Conservation (phyloP, 2,888 invertebrate species). For the Abrostola triplasia region DNA sequence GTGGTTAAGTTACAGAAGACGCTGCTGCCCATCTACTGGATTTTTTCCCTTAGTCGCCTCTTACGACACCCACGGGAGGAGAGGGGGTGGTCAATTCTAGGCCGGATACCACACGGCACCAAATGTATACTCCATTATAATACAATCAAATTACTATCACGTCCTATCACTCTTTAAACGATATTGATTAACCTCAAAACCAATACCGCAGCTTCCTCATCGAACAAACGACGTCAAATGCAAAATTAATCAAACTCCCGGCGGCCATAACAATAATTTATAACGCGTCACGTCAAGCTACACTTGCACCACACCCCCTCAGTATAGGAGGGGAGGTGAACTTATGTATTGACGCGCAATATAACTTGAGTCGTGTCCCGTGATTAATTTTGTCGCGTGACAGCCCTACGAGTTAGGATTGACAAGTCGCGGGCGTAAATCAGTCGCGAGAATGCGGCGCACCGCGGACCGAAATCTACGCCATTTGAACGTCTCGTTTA, state of each 20-base stretch:
- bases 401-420: slow-evolving; percentile 45
- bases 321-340: slow-evolving; percentile 33
- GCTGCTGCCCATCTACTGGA: too few relatives aligned
- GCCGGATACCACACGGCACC: too few relatives aligned
- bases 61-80: too few relatives aligned
- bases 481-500: slow-evolving; percentile 47
- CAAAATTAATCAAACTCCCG: slow-evolving; percentile 55
- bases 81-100: too few relatives aligned
- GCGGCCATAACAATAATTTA: slow-evolving; percentile 54
- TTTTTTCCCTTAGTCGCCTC: too few relatives aligned
- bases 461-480: slow-evolving; percentile 35
- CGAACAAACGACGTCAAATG: slow-evolving; percentile 36
- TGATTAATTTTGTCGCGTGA: slow-evolving; percentile 53
- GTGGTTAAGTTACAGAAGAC: too few relatives aligned
- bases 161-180: slow-evolving; percentile 29
- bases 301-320: slow-evolving; percentile 44
- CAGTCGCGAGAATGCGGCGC: slow-evolving; percentile 49
- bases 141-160: slow-evolving; percentile 21
- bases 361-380: slow-evolving; percentile 46
- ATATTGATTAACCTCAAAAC: slow-evolving; percentile 31
- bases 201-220: slow-evolving; percentile 36
- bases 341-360: slow-evolving; percentile 55
- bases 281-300: slow-evolving; percentile 52
- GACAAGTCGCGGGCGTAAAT: slow-evolving; percentile 59
- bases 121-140: slow-evolving; percentile 25